A percentile compares a stretch with the other conserved stretches of the same genome.
Conservation (phyloP, 2,113 vertebrate genomes). For the Apeltes quadracus region DNA sequence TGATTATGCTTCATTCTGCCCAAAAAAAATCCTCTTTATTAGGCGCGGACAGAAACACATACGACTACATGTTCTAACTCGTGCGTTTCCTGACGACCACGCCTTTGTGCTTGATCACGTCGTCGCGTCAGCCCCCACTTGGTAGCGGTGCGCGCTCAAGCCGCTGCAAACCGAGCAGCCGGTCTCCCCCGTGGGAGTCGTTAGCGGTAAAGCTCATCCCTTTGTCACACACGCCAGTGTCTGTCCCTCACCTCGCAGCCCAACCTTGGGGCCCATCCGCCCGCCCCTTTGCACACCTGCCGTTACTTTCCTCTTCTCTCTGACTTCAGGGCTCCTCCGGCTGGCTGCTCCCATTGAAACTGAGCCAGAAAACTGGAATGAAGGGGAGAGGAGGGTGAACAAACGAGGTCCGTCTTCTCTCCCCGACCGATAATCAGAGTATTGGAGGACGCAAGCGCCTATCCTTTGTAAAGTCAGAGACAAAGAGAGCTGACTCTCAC, state of each 20-base stretch:
- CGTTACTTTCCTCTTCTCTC: slow-evolving; percentile 46
- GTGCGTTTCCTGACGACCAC: slow-evolving; percentile 11
- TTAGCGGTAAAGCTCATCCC: slow-evolving; percentile 78
- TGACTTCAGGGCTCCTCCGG: slow-evolving; percentile 58
- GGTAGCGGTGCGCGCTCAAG: slow-evolving; percentile 37
- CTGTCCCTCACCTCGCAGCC: slow-evolving; percentile 71
- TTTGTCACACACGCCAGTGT: slow-evolving; percentile 75
- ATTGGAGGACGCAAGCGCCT: slow-evolving; percentile 31
- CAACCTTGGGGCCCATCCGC: slow-evolving; percentile 67
- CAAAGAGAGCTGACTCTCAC: slow-evolving; percentile 20
- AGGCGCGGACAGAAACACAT: neutral
- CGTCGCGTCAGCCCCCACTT: slow-evolving; percentile 27
- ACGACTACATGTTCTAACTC: neutral
- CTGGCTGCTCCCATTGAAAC: slow-evolving; percentile 64
- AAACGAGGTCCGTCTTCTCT: slow-evolving; percentile 46
- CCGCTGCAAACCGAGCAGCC: slow-evolving; percentile 64
- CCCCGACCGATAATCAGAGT: slow-evolving; percentile 50
- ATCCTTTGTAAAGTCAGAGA: slow-evolving; percentile 38
- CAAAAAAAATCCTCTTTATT: slow-evolving; percentile 39
- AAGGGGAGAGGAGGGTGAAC: slow-evolving; percentile 30
- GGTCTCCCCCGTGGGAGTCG: slow-evolving; percentile 76
- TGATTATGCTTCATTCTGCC: slow-evolving; percentile 54
- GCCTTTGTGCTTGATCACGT: no score
- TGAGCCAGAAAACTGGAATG: slow-evolving; percentile 58
- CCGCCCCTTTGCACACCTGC: slow-evolving; percentile 66